Conservation (phyloP, 1,140 invertebrate species). For the Amyelois transitella region DNA sequence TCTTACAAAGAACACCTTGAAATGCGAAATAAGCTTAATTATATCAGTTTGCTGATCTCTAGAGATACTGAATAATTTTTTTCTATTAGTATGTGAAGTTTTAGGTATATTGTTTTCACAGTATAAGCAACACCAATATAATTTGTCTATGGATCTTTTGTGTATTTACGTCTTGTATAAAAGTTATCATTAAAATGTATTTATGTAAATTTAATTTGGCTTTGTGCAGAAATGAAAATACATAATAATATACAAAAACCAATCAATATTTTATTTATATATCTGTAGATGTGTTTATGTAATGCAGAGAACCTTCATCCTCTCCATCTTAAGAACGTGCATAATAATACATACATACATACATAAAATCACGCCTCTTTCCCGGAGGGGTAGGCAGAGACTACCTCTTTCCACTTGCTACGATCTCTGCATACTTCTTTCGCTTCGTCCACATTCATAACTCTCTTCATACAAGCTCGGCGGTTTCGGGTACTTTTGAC, state of each 20-base stretch:
- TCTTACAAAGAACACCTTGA: constrained; percentile 43
- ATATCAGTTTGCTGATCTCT: constrained; percentile 61
- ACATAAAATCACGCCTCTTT: too few species aligned
- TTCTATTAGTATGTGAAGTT: constrained; percentile 41
- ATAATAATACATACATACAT: too few species aligned
- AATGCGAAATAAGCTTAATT: constrained; percentile 32
- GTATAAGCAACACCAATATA: constrained; percentile 39
- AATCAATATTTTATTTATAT: constrained; percentile 62
- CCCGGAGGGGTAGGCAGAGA: too few species aligned
- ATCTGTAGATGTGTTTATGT: background rate
- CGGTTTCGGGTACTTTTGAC: too few species aligned
- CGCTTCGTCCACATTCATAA: too few species aligned
- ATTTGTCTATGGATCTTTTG: constrained; percentile 59
- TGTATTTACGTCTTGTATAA: constrained; percentile 68
- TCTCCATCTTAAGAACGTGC: too few species aligned
- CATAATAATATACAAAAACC: constrained; percentile 65
- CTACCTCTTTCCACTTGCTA: too few species aligned
- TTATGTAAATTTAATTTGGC: constrained; percentile 72
- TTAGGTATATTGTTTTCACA: constrained; percentile 51
- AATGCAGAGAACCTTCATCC: too few species aligned
- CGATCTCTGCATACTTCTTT: too few species aligned
- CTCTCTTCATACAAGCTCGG: too few species aligned
- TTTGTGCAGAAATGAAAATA: constrained; percentile 64
- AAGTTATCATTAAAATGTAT: constrained; percentile 68
- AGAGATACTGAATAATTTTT: constrained; percentile 47